phyloP scores from a whole-genome alignment of 2,113 vertebrate genomes.

The Cephalopterus ornatus region DNA sequence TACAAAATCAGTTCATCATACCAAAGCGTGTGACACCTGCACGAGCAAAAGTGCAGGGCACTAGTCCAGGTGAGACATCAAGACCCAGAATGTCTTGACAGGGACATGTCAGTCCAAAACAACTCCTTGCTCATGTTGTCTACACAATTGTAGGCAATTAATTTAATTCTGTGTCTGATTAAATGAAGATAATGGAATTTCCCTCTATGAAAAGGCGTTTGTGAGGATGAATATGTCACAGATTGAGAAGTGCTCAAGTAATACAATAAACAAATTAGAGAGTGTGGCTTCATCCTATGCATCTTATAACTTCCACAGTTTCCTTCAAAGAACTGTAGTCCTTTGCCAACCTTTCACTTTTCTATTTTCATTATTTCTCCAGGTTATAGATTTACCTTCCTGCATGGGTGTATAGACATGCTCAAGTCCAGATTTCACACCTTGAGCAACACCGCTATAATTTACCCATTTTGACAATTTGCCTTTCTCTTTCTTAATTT shows the following conservation, averaged over 20 bases:
- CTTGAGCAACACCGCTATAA: neutral
- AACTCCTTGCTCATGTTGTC: neutral
- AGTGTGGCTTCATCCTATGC: rapidly evolving
- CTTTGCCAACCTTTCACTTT: neutral
- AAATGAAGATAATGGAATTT: neutral
- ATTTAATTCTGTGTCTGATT: neutral
- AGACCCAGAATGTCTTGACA: neutral
- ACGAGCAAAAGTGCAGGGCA: neutral
- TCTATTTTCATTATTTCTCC: neutral
- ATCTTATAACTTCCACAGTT: neutral
- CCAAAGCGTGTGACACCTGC: too few relatives aligned
- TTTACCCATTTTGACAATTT: neutral
- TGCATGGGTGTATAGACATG: neutral
- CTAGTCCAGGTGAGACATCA: neutral
- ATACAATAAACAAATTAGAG: neutral
- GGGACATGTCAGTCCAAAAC: neutral
- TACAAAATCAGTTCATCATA: neutral
- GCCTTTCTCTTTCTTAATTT: neutral
- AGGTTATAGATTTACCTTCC: neutral
- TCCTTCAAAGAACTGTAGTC: neutral
- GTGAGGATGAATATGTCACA: neutral
- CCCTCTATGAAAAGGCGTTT: neutral
- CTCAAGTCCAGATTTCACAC: neutral
- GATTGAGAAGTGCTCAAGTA: neutral
- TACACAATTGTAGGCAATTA: neutral